Evolutionary conservation across 92 coral and sea anemone genomes (phyloP).

Genomic region (Siderastrea radians): DNA sequence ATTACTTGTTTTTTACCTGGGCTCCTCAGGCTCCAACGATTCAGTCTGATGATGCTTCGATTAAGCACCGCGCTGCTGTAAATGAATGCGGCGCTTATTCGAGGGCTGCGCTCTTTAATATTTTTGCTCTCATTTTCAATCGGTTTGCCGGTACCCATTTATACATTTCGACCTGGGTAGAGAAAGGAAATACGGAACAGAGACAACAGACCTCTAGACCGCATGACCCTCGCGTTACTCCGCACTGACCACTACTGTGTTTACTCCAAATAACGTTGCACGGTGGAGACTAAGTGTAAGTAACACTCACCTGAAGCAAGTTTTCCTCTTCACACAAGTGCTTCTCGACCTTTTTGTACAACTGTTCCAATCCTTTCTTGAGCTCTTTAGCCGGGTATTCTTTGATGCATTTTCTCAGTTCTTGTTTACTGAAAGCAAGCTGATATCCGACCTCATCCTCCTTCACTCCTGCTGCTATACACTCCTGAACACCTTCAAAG

Average conservation of each 20-base stretch:
- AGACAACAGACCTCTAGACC: no score
- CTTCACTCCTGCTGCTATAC: slow-evolving; percentile 97
- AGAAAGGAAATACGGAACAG: no score
- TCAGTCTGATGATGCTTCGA: no score
- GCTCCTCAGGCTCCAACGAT: no score
- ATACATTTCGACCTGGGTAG: no score
- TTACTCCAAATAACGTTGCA: no score
- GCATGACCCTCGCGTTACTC: no score
- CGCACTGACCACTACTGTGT: no score
- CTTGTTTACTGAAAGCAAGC: slow-evolving; percentile 97
- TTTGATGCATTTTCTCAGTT: slow-evolving; percentile 95
- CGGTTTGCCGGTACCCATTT: background rate
- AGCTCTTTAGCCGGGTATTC: slow-evolving; percentile 98
- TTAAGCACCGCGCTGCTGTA: no score
- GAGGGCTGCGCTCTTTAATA: no score
- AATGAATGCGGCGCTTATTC: no score
- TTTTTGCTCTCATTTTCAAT: background rate
- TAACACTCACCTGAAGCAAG: slow-evolving; percentile 84
- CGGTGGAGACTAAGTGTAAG: background rate
- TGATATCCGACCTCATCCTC: slow-evolving; percentile 99
- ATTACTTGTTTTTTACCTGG: no score
- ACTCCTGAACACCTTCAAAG: slow-evolving; percentile 98
- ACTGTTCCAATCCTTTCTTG: slow-evolving; percentile 94
- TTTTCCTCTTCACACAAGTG: slow-evolving; percentile 97
- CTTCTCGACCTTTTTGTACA: slow-evolving; percentile 97